Evolutionary conservation across 2,888 invertebrate genomes (phyloP).

Genomic region (Dichetophora obliterata): DNA sequence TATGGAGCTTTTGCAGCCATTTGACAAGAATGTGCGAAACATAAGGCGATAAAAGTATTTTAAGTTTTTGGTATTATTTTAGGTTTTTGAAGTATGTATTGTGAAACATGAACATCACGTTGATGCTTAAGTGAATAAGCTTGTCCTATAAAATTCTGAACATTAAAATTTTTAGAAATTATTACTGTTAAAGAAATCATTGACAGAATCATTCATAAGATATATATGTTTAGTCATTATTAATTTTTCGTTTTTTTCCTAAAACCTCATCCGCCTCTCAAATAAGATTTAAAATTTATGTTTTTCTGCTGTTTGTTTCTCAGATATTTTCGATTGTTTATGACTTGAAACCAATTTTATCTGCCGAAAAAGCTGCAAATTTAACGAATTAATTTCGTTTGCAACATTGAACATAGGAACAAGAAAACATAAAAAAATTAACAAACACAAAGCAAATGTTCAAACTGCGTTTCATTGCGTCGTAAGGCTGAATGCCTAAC

Average conservation of each 20-base stretch:
- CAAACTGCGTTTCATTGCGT: slow-evolving; percentile 12
- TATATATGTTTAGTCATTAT: not conserved
- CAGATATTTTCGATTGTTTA: not conserved
- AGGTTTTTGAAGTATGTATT: not conserved
- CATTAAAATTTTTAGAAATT: too few species aligned
- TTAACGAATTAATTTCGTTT: slow-evolving; percentile 2
- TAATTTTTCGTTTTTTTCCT: not conserved
- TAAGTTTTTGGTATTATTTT: too few species aligned
- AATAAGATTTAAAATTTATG: not conserved
- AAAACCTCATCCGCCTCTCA: not conserved
- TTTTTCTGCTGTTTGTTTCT: not conserved
- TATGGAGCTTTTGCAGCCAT: too few species aligned
- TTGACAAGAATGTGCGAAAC: too few species aligned
- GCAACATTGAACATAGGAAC: too few species aligned
- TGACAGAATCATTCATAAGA: not conserved
- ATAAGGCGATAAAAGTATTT: too few species aligned
- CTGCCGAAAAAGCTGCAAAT: not conserved
- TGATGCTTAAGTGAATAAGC: not conserved
- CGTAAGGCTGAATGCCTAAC: not conserved
- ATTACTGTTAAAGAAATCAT: not conserved
- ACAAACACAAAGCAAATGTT: slow-evolving; percentile 1
- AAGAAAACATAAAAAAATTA: too few species aligned
- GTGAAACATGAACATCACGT: not conserved
- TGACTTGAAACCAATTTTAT: slow-evolving; percentile 1
- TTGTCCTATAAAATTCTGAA: not conserved